phyloP scores from a whole-genome alignment of 2,797 vertebrate species.

The Salmo trutta region DNA sequence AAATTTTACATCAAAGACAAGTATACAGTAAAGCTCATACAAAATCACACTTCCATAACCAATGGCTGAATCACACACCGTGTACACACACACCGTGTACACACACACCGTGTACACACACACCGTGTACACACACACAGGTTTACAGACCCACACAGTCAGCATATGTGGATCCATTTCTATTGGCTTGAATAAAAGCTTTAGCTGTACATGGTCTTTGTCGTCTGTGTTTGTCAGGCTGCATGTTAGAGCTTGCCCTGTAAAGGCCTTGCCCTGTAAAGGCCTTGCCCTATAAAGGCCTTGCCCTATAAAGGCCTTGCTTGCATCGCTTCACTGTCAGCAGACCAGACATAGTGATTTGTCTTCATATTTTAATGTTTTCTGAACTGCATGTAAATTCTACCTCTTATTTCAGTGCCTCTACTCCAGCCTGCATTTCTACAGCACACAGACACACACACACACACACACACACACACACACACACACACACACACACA shows the following conservation, averaged over 20 bases:
- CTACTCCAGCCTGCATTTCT: conserved; percentile 57
- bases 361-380: conserved; percentile 76
- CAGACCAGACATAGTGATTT: conserved; percentile 68
- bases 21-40: conserved; percentile 53
- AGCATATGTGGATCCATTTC: conserved; percentile 57
- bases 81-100: conserved; percentile 36
- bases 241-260: conserved; percentile 67
- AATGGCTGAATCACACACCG: conserved; percentile 54
- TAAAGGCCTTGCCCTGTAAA: no score
- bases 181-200: conserved; percentile 70
- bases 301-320: no score
- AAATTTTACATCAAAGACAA: conserved; percentile 68
- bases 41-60: conserved; percentile 46
- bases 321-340: conserved; percentile 62
- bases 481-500: no score
- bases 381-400: conserved; percentile 69
- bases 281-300: no score
- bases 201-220: conserved; percentile 44
- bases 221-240: conserved; percentile 56
- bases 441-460: neutral
- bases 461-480: no score
- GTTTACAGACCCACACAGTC: neutral
- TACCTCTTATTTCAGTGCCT: conserved; percentile 49
- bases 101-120: no score
- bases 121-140: conserved; percentile 18